Conservation (phyloP, 2,113 vertebrate genomes). For the Australoheros scitulus region DNA sequence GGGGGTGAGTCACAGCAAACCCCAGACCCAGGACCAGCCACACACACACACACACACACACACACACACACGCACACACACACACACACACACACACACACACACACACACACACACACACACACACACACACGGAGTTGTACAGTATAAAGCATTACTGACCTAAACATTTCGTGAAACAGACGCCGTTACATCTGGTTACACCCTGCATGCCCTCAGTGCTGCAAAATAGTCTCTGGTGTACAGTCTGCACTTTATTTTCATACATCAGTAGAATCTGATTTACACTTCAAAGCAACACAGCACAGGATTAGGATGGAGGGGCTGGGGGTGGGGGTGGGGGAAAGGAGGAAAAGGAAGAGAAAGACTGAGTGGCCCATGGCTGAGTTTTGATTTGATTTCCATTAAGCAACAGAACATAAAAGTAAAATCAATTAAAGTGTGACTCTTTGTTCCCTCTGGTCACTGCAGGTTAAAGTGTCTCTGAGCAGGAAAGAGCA, state of each 20-base stretch:
- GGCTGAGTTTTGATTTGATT: slow-evolving; percentile 62
- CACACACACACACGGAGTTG: neutral
- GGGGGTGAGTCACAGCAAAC: too few relatives aligned
- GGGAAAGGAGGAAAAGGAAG: slow-evolving; percentile 9
- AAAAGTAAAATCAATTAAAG: slow-evolving; percentile 71
- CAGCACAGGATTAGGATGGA: slow-evolving; percentile 18
- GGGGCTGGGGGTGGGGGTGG: slow-evolving; percentile 10
- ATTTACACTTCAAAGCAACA: slow-evolving; percentile 80
- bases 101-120: neutral
- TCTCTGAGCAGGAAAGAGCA: slow-evolving; percentile 21
- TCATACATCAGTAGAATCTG: slow-evolving; percentile 73
- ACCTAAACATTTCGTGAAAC: slow-evolving; percentile 40
- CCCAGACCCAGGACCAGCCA: too few relatives aligned
- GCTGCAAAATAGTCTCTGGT: slow-evolving; percentile 63
- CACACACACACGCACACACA: too few relatives aligned
- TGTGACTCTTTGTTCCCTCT: slow-evolving; percentile 52
- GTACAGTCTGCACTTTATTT: slow-evolving; percentile 65
- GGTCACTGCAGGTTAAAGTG: slow-evolving; percentile 54
- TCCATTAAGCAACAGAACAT: slow-evolving; percentile 70
- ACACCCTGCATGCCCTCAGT: slow-evolving; percentile 52
- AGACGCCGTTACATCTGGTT: slow-evolving; percentile 53
- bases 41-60: too few relatives aligned
- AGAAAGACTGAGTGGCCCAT: slow-evolving; percentile 34
- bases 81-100: neutral
- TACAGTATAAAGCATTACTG: slow-evolving; percentile 25